Percentiles rank a stretch among this genome's conserved stretches.
phyloP scores from a whole-genome alignment of 2,113 vertebrate species.

The Muntiacus muntjak region DNA sequence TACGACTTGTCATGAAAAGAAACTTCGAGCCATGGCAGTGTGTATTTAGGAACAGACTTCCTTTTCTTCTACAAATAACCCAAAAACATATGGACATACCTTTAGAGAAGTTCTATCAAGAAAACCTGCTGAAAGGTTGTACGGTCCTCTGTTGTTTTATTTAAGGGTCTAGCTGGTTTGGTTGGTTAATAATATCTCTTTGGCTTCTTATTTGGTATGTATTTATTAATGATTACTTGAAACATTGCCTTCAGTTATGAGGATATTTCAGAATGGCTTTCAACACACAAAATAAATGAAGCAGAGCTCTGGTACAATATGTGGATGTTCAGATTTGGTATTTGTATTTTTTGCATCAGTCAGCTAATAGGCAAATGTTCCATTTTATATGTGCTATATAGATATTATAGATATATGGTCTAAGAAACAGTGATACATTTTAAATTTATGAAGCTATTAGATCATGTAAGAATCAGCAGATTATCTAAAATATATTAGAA shows the following conservation, averaged over 20 bases:
- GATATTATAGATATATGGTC: not conserved
- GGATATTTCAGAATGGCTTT: not conserved
- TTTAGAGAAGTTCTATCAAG: not conserved
- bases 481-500: not conserved
- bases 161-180: not conserved
- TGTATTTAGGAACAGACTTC: not conserved
- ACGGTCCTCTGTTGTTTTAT: not conserved
- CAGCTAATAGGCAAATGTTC: not conserved
- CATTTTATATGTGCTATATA: not conserved
- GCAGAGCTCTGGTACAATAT: not conserved
- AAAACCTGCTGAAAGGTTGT: not conserved
- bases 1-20: slow-evolving; percentile 10
- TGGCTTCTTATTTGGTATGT: slow-evolving; percentile 1
- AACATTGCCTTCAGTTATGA: not conserved
- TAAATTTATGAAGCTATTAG: not conserved
- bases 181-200: slow-evolving; percentile 9
- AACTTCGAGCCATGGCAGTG: not conserved
- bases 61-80: slow-evolving; percentile 16
- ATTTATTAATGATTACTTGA: slow-evolving; percentile 3
- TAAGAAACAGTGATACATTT: not conserved
- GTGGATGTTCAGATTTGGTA: not conserved
- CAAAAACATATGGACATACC: not conserved
- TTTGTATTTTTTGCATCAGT: not conserved
- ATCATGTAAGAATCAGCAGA: not conserved
- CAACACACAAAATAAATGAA: slow-evolving; percentile 7